Conservation (phyloP, 2,888 invertebrate species). For the Encarsia formosa region DNA sequence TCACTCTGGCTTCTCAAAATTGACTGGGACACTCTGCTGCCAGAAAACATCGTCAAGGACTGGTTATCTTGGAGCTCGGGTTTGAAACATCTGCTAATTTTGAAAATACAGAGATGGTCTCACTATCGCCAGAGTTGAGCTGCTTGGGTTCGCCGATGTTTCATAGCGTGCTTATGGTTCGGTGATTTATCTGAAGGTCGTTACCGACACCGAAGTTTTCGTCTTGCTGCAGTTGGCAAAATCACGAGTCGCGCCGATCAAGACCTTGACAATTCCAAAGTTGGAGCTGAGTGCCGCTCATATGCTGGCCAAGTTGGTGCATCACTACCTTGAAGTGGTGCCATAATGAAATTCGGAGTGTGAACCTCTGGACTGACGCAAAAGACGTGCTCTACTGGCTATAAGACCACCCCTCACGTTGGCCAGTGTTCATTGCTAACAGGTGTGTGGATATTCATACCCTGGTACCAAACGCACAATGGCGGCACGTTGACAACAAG, state of each 20-base stretch:
- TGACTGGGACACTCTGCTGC: not conserved
- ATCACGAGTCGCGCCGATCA: not conserved
- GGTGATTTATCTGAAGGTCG: not conserved
- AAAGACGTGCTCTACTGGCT: conserved; percentile 32
- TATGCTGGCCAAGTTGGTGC: not conserved
- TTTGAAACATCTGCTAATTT: not conserved
- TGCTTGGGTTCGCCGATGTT: not conserved
- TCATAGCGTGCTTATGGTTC: not conserved
- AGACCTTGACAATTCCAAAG: not conserved
- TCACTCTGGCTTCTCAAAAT: too few species aligned
- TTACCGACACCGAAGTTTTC: not conserved
- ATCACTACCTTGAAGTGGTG: not conserved
- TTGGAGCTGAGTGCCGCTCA: not conserved
- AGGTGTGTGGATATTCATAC: conserved; percentile 29
- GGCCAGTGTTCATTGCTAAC: conserved; percentile 34
- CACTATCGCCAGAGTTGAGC: not conserved
- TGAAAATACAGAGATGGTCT: not conserved
- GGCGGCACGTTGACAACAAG: not conserved
- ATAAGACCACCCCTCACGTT: conserved; percentile 27
- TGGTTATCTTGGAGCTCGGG: not conserved
- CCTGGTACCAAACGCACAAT: not conserved
- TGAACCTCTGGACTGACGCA: conserved; percentile 31
- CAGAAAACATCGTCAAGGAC: not conserved
- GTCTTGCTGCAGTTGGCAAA: not conserved
- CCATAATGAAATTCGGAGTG: too few species aligned